These are phyloP conservation scores for Drosophila eohydei DNA, from an alignment of 2,888 invertebrate species.

Conservation along the genomic window DNA sequence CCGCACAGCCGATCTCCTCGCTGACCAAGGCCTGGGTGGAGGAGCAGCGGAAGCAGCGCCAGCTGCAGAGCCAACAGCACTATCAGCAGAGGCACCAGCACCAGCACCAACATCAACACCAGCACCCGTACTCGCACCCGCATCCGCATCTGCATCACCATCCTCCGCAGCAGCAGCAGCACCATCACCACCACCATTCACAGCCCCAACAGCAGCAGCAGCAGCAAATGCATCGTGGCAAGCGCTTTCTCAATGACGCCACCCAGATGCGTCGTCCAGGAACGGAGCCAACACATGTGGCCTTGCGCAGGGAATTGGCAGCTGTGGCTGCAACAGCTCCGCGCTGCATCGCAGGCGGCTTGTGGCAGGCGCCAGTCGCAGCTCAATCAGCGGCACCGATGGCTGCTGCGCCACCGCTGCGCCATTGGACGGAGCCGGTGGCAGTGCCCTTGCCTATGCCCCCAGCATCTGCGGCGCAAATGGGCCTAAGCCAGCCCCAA, in stretches of 20 bases:
- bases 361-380: conserved; percentile 44
- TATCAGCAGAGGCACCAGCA: not conserved
- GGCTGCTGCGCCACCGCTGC: not conserved
- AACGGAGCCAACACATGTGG: conserved; percentile 4
- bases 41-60: conserved; percentile 28
- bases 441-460: conserved; percentile 13
- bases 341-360: not conserved
- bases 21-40: conserved; percentile 27
- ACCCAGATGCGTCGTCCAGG: not conserved
- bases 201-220: not conserved
- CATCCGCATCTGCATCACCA: not conserved
- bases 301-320: conserved; percentile 34
- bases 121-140: not conserved
- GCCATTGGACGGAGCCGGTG: conserved; percentile 16
- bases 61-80: not conserved
- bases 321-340: conserved; percentile 47
- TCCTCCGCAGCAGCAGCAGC: not conserved
- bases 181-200: not conserved
- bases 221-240: not conserved
- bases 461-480: not conserved
- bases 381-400: conserved; percentile 1
- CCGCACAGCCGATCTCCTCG: not conserved
- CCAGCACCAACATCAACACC: conserved; percentile 1
- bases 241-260: not conserved
- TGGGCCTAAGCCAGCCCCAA: not conserved